Evolutionary conservation across 2,888 invertebrate species (phyloP).

Genomic region (Cataglyphis albicans): DNA sequence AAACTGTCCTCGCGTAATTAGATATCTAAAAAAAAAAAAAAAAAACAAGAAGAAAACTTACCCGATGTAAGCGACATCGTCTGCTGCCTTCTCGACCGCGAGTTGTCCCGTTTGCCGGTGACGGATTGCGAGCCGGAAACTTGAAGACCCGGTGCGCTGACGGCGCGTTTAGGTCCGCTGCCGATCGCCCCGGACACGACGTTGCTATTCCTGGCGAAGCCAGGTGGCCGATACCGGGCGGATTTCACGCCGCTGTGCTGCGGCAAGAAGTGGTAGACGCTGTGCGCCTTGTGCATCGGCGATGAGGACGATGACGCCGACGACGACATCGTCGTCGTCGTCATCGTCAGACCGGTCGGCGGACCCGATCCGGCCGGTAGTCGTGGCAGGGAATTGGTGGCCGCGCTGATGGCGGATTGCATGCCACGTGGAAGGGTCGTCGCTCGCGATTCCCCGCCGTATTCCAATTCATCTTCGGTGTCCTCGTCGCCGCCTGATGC

Average conservation of each 20-base stretch:
- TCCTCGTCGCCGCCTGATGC: conserved; percentile 86
- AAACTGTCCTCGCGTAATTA: not conserved
- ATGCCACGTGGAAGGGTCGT: conserved; percentile 90
- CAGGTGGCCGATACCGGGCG: conserved; percentile 94
- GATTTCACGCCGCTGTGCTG: conserved; percentile 91
- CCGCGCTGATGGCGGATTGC: conserved; percentile 87
- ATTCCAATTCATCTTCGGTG: conserved; percentile 84
- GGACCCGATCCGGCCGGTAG: conserved; percentile 88
- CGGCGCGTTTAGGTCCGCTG: conserved; percentile 90
- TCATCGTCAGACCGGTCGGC: conserved; percentile 68
- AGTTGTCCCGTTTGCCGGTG: conserved; percentile 84
- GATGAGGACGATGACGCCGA: conserved; percentile 74
- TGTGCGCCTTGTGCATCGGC: conserved; percentile 89
- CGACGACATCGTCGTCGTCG: conserved; percentile 74
- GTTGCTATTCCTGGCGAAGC: conserved; percentile 89
- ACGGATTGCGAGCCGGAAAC: conserved; percentile 86
- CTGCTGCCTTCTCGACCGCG: conserved; percentile 88
- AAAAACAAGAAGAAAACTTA: conserved; percentile 71
- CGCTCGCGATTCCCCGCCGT: conserved; percentile 86
- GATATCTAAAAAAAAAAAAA: not conserved
- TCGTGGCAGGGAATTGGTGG: conserved; percentile 93
- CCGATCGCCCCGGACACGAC: conserved; percentile 71
- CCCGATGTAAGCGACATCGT: conserved; percentile 85
- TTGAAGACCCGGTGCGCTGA: conserved; percentile 92
- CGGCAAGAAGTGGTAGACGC: conserved; percentile 88